These are phyloP conservation scores for Montipora cactus DNA, from an alignment of 64 coral and sea anemone species.

Conservation along the genomic window DNA sequence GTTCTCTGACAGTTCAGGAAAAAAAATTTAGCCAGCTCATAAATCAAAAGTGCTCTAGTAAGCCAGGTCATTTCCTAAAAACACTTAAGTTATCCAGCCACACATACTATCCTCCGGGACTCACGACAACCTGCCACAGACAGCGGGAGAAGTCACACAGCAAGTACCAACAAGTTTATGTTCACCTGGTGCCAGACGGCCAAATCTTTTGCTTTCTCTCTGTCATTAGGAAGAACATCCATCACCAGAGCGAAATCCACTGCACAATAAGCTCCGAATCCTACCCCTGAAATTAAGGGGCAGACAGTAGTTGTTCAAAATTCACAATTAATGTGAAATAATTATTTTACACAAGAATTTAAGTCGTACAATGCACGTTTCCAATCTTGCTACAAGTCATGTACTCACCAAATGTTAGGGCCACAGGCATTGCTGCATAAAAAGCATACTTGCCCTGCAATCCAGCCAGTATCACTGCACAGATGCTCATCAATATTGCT, in stretches of 20 bases:
- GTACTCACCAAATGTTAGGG: constrained; percentile 85
- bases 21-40: too few species aligned
- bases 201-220: constrained; percentile 97
- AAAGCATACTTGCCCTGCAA: constrained; percentile 97
- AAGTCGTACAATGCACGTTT: too few species aligned
- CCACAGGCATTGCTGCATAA: constrained; percentile 94
- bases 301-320: background rate
- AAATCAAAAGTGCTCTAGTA: too few species aligned
- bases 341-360: too few species aligned
- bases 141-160: too few species aligned
- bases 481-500: constrained; percentile 96
- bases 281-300: constrained; percentile 58
- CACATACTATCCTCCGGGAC: too few species aligned
- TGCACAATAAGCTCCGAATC: constrained; percentile 98
- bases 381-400: background rate
- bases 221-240: constrained; percentile 96
- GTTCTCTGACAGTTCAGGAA: too few species aligned
- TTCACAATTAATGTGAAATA: too few species aligned
- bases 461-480: constrained; percentile 92
- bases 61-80: too few species aligned
- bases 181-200: constrained; percentile 98
- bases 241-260: constrained; percentile 98
- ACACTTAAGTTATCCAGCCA: too few species aligned
- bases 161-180: background rate
- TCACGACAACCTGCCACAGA: too few species aligned